Percentiles rank a stretch among this genome's conserved stretches.
Evolutionary conservation across 2,797 vertebrate genomes (phyloP).

Genomic region (Gambelia wislizenii): DNA sequence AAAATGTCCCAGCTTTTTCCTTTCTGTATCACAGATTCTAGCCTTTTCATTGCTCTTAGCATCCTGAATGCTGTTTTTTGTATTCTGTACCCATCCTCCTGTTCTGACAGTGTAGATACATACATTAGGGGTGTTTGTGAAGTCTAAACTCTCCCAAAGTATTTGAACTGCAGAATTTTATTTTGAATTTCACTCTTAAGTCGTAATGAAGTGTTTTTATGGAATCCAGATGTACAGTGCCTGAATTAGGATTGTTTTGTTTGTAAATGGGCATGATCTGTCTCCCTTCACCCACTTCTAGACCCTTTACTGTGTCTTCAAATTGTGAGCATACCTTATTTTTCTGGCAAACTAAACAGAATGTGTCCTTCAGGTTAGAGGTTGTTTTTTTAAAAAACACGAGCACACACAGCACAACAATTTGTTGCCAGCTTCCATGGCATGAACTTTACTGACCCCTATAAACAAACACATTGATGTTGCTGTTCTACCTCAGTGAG

Average conservation of each 20-base stretch:
- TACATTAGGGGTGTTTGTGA: not conserved
- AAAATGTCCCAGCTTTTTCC: not conserved
- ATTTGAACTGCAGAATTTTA: not conserved
- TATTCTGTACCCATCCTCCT: not conserved
- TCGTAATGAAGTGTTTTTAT: not conserved
- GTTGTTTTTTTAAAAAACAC: not conserved
- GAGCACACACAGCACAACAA: not conserved
- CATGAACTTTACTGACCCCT: constrained; percentile 69
- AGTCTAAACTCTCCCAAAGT: not conserved
- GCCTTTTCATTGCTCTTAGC: not conserved
- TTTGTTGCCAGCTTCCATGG: constrained; percentile 41
- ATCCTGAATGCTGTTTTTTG: not conserved
- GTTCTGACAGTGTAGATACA: not conserved
- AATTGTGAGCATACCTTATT: constrained; percentile 31
- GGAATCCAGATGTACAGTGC: not conserved
- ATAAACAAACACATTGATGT: constrained; percentile 42
- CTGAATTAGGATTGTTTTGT: not conserved
- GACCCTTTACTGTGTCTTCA: constrained; percentile 13
- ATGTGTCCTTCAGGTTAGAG: not conserved
- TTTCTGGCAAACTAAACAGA: not conserved
- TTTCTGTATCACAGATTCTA: not conserved
- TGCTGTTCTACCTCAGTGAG: constrained; percentile 37
- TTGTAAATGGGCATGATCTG: constrained; percentile 11
- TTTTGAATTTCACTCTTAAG: not conserved
- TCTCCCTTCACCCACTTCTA: not conserved